Evolutionary conservation across 2,113 vertebrate genomes (phyloP).

Genomic region (mouse (Mus musculus)): GRCm39 chr4:55383501-55384000

Average conservation of each 20-base stretch:
- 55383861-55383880: background rate
- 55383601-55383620: slow-evolving; percentile 97
- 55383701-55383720: slow-evolving; percentile 94
- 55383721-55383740: slow-evolving; percentile 54
- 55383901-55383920: background rate
- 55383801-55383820: background rate
- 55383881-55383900: background rate
- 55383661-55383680: slow-evolving; percentile 95
- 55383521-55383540: slow-evolving; percentile 8
- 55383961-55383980: background rate
- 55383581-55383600: slow-evolving; percentile 94
- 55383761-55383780: background rate
- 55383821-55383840: background rate
- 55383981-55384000: slow-evolving; percentile 1
- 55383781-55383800: background rate
- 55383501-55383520: background rate
- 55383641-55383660: slow-evolving; percentile 98
- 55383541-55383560: background rate
- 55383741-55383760: background rate
- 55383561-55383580: slow-evolving; percentile 56
- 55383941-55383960: background rate
- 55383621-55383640: slow-evolving; percentile 97
- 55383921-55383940: background rate
- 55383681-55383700: slow-evolving; percentile 97
- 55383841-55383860: slow-evolving; percentile 6